phyloP scores from a whole-genome alignment of 1,140 invertebrate species.

The Drosophila ogumai region DNA sequence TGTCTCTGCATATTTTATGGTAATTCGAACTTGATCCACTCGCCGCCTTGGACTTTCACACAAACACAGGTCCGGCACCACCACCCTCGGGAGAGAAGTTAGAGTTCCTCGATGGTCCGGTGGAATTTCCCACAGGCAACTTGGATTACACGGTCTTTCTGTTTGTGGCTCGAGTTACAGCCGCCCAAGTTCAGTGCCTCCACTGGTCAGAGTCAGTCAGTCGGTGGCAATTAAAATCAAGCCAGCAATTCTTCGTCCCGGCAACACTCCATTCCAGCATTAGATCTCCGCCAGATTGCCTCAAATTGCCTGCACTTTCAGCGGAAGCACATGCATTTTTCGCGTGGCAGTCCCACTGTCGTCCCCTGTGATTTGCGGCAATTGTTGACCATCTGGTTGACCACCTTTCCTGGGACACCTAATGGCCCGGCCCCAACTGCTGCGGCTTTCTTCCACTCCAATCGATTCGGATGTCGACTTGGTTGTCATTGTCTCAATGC shows the following conservation, averaged over 20 bases:
- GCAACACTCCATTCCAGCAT: conserved; percentile 38
- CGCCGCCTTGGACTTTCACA: conserved; percentile 59
- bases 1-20: conserved; percentile 76
- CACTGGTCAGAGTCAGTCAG: conserved; percentile 13
- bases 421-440: conserved; percentile 42
- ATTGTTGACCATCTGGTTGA: conserved; percentile 42
- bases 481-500: conserved; percentile 49
- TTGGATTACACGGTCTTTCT: conserved; percentile 57
- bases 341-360: conserved; percentile 39
- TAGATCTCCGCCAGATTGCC: conserved; percentile 43
- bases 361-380: conserved; percentile 58
- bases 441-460: conserved; percentile 34
- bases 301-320: conserved; percentile 35
- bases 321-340: conserved; percentile 56
- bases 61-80: conserved; percentile 10
- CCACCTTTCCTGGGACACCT: conserved; percentile 47
- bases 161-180: conserved; percentile 59
- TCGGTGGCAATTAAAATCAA: conserved; percentile 65
- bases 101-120: conserved; percentile 32
- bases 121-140: conserved; percentile 69
- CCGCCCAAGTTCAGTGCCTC: conserved; percentile 69
- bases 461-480: conserved; percentile 42
- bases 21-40: conserved; percentile 66
- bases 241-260: conserved; percentile 42
- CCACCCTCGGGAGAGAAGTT: conserved; percentile 16